Percentiles rank a stretch among this genome's conserved stretches.
Conservation (phyloP, 2,113 vertebrate genomes). For the Oncorhynchus mykiss region DNA sequence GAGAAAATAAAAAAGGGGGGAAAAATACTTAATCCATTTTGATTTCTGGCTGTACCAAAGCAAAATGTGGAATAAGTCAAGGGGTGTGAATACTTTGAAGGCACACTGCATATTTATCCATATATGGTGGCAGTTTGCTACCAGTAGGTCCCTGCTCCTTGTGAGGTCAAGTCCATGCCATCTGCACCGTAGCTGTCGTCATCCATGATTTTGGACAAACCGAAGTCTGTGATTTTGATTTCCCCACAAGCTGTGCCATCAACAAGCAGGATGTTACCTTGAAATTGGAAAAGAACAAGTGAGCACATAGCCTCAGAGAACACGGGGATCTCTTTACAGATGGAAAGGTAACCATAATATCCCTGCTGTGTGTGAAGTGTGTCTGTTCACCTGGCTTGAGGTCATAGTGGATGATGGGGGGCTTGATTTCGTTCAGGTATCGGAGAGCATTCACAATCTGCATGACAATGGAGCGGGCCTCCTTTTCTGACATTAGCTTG, state of each 20-base stretch:
- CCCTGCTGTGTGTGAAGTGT: neutral
- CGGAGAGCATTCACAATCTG: conserved; percentile 98
- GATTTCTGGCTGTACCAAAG: too few relatives aligned
- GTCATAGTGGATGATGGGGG: conserved; percentile 99
- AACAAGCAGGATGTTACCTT: conserved; percentile 97
- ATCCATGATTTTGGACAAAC: conserved; percentile 99
- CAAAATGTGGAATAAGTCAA: too few relatives aligned
- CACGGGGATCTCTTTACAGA: too few relatives aligned
- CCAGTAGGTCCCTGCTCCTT: conserved; percentile 98
- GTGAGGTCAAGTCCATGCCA: conserved; percentile 98
- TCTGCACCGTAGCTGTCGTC: conserved; percentile 98
- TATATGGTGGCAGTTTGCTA: conserved; percentile 57
- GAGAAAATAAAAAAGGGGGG: too few relatives aligned
- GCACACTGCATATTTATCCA: too few relatives aligned
- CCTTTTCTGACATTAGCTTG: conserved; percentile 99
- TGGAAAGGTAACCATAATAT: too few relatives aligned
- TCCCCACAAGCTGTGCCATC: conserved; percentile 98
- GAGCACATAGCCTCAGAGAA: neutral
- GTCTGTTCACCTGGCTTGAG: conserved; percentile 91
- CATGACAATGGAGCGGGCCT: conserved; percentile 98
- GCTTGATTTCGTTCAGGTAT: conserved; percentile 99
- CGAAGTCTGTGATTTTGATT: conserved; percentile 99
- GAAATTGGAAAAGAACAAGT: conserved; percentile 15
- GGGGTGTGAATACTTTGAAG: too few relatives aligned
- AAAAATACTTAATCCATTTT: too few relatives aligned